Base-by-base conservation (phyloP, 2,888 invertebrate species). In the Drosophila anceps region DNA sequence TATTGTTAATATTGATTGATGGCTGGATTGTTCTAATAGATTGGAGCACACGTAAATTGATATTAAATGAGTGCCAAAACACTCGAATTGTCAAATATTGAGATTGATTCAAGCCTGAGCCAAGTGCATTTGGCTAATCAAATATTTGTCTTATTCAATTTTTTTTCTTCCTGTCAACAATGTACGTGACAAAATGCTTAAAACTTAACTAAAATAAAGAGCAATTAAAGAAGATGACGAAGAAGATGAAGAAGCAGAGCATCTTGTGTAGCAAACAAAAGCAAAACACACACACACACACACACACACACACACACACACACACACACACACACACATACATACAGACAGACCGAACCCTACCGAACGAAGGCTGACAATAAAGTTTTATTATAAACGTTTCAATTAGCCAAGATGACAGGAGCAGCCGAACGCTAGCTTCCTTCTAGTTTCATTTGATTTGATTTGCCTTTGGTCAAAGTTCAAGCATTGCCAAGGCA, bases 341-440 rank as follows among this genome's bases (percentile, higher is more conserved):
- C 24, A 24, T 4, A 24, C 24, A 24, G 24, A 24, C 2, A 59
- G n/a, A 46, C 33, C 41, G 9, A 20, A 24, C 35, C 15, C 20
- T 35, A 35, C 31, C 50, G 31, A 31, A 31, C 24, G 33, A 71
- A 43, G 39, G 24, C 46, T 10, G 27, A 86, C 82, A 88, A 86
- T 85, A 78, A 74, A 70, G 80, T 82, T 88, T 78, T 73, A 73
- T 69, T 73, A 55, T 73, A 75, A 82, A 69, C 72, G 76, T 75
- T 88, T 88, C 89, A 87, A 87, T 86, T 86, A 84, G 84, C 82
- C 63, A 46, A 33, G 69, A 75, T 62, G 77, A 72, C 74, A 76
- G 59, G 55, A 61, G 60, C 62, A 44, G 31, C 24, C 55, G 24
- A 53, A 46, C n/a, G 50, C n/a, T 44, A 69, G 50, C 31, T 50